These are phyloP conservation scores for Salvator merianae DNA, from an alignment of 2,113 vertebrate species.

Conservation along the genomic window DNA sequence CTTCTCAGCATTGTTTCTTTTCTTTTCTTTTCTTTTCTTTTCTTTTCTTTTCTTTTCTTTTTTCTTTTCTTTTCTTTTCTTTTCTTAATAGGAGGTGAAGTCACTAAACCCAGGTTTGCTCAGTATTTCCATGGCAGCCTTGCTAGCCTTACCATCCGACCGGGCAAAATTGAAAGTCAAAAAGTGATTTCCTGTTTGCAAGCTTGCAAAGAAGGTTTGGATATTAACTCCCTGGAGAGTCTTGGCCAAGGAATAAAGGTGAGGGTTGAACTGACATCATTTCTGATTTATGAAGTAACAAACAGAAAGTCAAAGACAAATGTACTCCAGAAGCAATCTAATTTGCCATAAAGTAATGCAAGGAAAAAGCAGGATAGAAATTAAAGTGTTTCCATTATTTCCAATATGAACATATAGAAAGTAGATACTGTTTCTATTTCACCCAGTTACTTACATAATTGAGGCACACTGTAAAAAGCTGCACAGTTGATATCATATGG, in stretches of 20 bases:
- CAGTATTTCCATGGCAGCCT: slow-evolving; percentile 96
- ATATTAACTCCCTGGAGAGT: slow-evolving; percentile 94
- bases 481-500: neutral
- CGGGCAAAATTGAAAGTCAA: slow-evolving; percentile 95
- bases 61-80: no score
- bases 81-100: slow-evolving; percentile 86
- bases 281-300: slow-evolving; percentile 53
- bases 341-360: slow-evolving; percentile 51
- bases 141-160: slow-evolving; percentile 91
- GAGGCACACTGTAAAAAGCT: slow-evolving; percentile 6
- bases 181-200: slow-evolving; percentile 98
- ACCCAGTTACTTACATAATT: slow-evolving; percentile 8
- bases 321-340: slow-evolving; percentile 34
- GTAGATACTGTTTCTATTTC: neutral
- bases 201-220: slow-evolving; percentile 96
- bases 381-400: slow-evolving; percentile 25
- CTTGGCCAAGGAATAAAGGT: slow-evolving; percentile 95
- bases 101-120: slow-evolving; percentile 91
- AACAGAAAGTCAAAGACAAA: slow-evolving; percentile 29
- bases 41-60: slow-evolving; percentile 37
- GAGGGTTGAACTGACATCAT: slow-evolving; percentile 56
- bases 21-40: slow-evolving; percentile 30
- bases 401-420: slow-evolving; percentile 25
- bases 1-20: slow-evolving; percentile 11
- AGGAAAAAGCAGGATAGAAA: neutral